phyloP scores from a whole-genome alignment of 2,113 vertebrate genomes.

The Gymnarchus niloticus region DNA sequence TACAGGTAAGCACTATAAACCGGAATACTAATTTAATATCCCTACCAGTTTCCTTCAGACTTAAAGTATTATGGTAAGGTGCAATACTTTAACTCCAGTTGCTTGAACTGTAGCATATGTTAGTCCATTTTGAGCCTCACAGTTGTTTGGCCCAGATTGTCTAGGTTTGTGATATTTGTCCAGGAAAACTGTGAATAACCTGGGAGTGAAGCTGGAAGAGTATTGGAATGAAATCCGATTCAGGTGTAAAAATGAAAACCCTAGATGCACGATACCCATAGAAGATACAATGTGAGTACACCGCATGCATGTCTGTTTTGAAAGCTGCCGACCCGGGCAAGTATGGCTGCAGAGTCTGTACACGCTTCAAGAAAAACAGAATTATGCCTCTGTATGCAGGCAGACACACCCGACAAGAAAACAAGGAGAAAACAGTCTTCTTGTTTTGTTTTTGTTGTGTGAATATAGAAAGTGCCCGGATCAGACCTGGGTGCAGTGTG shows the following conservation, averaged over 20 bases:
- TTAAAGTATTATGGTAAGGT: too few species aligned
- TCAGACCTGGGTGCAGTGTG: constrained; percentile 92
- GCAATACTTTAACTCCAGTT: too few species aligned
- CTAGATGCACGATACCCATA: constrained; percentile 22
- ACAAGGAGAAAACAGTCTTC: too few species aligned
- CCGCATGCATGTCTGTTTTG: too few species aligned
- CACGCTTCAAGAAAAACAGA: neutral
- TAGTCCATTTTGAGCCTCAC: neutral
- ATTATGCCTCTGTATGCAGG: neutral
- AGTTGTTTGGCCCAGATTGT: neutral
- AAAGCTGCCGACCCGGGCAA: neutral
- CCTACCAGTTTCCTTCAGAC: neutral
- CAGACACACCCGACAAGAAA: neutral
- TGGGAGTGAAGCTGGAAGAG: constrained; percentile 37
- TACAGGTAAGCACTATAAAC: constrained; percentile 73
- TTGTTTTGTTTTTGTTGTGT: neutral
- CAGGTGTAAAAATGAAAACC: constrained; percentile 31
- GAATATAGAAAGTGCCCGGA: constrained; percentile 77
- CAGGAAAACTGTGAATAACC: constrained; percentile 37
- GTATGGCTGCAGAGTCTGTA: neutral
- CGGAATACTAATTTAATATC: neutral
- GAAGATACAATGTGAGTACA: constrained; percentile 34
- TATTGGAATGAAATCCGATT: constrained; percentile 35
- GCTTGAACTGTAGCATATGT: too few species aligned
- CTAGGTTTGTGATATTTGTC: neutral